These are phyloP conservation scores for Baryphthengus martii DNA, from an alignment of 2,113 vertebrate species.

Conservation along the genomic window DNA sequence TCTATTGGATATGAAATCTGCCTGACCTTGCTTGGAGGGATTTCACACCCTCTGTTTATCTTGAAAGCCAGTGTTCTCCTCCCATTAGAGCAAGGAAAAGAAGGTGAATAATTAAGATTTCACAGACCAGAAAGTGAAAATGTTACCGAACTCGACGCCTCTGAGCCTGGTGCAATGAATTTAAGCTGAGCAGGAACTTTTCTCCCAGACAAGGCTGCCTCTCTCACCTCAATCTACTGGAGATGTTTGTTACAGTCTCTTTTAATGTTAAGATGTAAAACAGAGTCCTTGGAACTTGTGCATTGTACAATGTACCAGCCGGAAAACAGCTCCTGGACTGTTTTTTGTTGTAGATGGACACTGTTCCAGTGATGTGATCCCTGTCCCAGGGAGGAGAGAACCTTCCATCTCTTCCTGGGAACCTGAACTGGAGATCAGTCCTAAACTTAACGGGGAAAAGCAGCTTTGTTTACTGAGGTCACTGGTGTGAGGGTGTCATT, in stretches of 20 bases:
- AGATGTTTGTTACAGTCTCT: not conserved
- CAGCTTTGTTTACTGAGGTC: not conserved
- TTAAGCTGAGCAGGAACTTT: not conserved
- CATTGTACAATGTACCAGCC: fast-evolving
- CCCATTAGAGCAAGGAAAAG: not conserved
- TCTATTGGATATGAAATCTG: not conserved
- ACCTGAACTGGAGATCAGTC: not conserved
- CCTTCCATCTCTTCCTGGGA: too few relatives aligned
- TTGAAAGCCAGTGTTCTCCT: not conserved
- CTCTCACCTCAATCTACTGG: fast-evolving
- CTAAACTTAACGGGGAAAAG: not conserved
- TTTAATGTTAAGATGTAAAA: not conserved
- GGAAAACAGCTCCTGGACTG: not conserved
- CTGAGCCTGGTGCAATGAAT: not conserved
- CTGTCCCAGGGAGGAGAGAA: not conserved
- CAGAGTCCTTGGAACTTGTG: not conserved
- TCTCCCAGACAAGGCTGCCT: not conserved
- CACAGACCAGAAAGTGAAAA: not conserved
- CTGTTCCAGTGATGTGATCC: fast-evolving
- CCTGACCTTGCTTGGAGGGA: not conserved
- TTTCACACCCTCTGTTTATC: not conserved
- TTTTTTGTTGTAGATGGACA: fast-evolving
- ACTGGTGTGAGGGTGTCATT: not conserved
- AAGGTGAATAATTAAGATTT: not conserved
- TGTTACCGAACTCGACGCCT: not conserved